Percentiles rank a stretch among this genome's conserved stretches.
phyloP scores from a whole-genome alignment of 2,797 vertebrate genomes.

The Protonibea diacanthus region DNA sequence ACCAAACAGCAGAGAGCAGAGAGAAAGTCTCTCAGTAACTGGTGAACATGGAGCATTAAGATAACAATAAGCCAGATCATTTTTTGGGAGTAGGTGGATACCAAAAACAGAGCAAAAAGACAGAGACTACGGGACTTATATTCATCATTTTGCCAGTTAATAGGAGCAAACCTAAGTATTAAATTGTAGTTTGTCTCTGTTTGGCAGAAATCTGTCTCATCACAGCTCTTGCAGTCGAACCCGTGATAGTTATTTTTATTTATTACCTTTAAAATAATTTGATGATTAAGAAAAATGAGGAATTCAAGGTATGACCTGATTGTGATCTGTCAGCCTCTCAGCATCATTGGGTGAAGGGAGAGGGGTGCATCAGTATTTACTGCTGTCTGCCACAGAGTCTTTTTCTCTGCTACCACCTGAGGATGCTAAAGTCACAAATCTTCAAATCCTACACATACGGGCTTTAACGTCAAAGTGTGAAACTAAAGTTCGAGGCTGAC shows the following conservation, averaged over 20 bases:
- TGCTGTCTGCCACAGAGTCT: not conserved
- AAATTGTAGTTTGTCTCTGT: too few species aligned
- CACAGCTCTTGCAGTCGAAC: too few species aligned
- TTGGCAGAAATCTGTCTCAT: too few species aligned
- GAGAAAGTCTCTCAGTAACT: not conserved
- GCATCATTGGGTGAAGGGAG: not conserved
- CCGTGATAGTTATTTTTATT: too few species aligned
- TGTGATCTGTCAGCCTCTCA: not conserved
- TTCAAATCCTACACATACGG: not conserved
- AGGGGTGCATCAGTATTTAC: not conserved
- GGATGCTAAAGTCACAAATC: not conserved
- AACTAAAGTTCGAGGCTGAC: not conserved
- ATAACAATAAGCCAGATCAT: not conserved
- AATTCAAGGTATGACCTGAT: too few species aligned
- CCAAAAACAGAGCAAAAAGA: not conserved
- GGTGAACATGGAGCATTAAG: not conserved
- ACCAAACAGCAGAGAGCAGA: not conserved
- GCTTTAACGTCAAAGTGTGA: constrained; percentile 13
- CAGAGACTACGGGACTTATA: not conserved
- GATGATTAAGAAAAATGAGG: too few species aligned
- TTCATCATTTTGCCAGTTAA: not conserved
- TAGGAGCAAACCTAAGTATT: too few species aligned
- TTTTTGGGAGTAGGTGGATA: not conserved
- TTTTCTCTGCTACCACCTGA: constrained; percentile 11
- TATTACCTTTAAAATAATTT: too few species aligned